phyloP scores from a whole-genome alignment of 2,888 invertebrate genomes.

The Aphodius granarius region DNA sequence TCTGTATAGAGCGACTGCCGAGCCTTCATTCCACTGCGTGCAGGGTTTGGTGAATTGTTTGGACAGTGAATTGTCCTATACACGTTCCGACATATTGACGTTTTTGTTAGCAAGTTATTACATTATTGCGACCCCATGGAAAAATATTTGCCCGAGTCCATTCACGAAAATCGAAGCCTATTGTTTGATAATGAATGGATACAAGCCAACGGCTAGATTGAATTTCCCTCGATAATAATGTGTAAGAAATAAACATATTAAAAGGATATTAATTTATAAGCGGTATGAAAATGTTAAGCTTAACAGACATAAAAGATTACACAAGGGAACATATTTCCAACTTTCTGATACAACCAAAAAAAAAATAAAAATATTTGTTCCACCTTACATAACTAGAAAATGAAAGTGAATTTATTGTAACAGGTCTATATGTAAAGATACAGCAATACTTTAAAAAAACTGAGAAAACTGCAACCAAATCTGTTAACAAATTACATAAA shows the following conservation, averaged over 20 bases:
- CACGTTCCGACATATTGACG: not conserved
- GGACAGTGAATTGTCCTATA: not conserved
- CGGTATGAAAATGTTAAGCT: not conserved
- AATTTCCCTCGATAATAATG: not conserved
- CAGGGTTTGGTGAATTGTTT: not conserved
- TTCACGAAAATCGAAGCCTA: not conserved
- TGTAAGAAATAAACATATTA: not conserved
- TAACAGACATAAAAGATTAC: too few species aligned
- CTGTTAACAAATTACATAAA: too few species aligned
- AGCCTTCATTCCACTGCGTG: not conserved
- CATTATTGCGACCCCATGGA: not conserved
- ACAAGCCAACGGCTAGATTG: not conserved
- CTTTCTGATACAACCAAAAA: too few species aligned
- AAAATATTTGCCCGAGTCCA: not conserved
- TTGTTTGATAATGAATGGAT: not conserved
- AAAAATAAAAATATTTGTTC: too few species aligned
- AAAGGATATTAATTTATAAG: not conserved
- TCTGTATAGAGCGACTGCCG: not conserved
- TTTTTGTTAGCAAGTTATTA: not conserved
- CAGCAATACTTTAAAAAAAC: too few species aligned
- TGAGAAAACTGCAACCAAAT: too few species aligned
- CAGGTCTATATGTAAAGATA: too few species aligned
- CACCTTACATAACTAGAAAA: too few species aligned
- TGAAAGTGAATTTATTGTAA: too few species aligned
- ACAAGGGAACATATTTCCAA: too few species aligned